phyloP scores from a whole-genome alignment of 2,797 vertebrate species.

The Syngnathus rostellatus region DNA sequence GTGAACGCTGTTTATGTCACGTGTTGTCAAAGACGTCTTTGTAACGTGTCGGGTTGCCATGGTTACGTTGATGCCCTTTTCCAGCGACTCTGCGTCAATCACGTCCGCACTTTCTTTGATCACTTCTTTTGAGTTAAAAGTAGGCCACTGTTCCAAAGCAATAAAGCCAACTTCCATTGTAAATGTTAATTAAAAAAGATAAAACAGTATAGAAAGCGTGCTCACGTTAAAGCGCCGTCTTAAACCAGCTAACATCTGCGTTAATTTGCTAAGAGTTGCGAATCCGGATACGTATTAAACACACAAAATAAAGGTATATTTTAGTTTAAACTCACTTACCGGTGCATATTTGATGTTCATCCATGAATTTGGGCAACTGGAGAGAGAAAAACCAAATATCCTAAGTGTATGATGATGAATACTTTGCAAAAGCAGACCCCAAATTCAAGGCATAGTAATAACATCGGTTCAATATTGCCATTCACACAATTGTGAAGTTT shows the following conservation, averaged over 20 bases:
- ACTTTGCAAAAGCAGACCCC: neutral
- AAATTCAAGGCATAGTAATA: neutral
- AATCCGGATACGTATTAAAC: no score
- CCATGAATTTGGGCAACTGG: neutral
- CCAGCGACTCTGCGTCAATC: neutral
- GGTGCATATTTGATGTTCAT: neutral
- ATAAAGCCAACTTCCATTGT: neutral
- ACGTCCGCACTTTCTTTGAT: slow-evolving; percentile 2
- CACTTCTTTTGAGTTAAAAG: neutral
- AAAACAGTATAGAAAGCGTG: neutral
- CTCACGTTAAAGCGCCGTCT: neutral
- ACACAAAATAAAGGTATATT: neutral
- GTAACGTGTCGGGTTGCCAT: neutral
- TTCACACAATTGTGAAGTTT: no score
- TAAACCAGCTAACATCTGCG: neutral
- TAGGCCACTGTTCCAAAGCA: neutral
- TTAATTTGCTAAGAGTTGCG: neutral
- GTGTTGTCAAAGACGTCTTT: slow-evolving; percentile 2
- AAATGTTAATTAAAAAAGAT: neutral
- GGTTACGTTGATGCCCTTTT: neutral
- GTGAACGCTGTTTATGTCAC: neutral
- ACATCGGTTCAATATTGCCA: no score
- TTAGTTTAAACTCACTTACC: neutral
- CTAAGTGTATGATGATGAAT: neutral
- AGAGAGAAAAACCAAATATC: neutral